Evolutionary conservation across 2,113 vertebrate species (phyloP), one percentile per base, ranked within the genome.

Genomic region (Mionectes macconnelli): DNA sequence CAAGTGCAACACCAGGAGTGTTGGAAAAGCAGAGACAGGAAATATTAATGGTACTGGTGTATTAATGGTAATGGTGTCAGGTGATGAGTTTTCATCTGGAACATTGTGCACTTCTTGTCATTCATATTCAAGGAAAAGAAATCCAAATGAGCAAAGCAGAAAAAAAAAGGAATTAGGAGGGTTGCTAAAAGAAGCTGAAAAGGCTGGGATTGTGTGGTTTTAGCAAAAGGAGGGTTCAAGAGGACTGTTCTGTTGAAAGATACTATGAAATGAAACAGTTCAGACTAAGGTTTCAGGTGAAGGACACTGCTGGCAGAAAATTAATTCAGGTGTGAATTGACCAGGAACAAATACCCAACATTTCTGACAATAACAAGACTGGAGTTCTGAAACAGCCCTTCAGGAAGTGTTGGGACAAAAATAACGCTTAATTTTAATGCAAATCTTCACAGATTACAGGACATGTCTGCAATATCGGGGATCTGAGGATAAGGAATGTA

Each of bases 401-500:
- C 31, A 40, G 28, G 9, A 78, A 79, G 16, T 4, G 5, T 4
- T 4, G 2, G 33, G 35, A 20, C 9, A 74, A 92, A 92, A 74
- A n/a, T 3, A 67, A 39, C 9, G 8, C 7, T 35, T 53, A 24
- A 62, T 39, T 81, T 81, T 59, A 63, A 44, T 21, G 23, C 50
- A 18, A 70, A 33, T 10, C 37, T 49, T 91, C 19, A 56, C 4
- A 31, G 64, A 73, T 62, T 73, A 85, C 53, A 84, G 78, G 20
- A 39, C 4, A 21, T 5, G 3, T 18, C 23, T 42, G 9, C 21
- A 75, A 1, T 10, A 67, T 0, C 18, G 8, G 6, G 4, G 4
- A n/a, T 33, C 40, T 77, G 37, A 8, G 37, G 42, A 24, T n/a
- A 88, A 84, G 64, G 80, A 73, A 67, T 8, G 0, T 8, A 69